A percentile compares a stretch with the other conserved stretches of the same genome.
phyloP scores from a whole-genome alignment of 2,113 vertebrate genomes.

The Sinocyclocheilus rhinocerous region DNA sequence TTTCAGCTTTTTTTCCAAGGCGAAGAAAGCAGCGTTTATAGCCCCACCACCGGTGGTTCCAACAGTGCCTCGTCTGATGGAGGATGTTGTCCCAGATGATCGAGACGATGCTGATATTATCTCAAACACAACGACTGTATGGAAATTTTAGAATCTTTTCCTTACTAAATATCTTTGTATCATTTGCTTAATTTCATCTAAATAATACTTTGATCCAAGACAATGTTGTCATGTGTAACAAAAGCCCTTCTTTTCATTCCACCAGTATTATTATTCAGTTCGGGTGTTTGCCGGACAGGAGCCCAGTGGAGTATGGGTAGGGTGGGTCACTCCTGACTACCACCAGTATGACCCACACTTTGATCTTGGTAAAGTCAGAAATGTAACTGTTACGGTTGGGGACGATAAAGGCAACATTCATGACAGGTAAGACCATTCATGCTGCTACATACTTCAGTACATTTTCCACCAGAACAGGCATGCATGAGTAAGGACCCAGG shows the following conservation, averaged over 20 bases:
- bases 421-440: conserved; percentile 78
- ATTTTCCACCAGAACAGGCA: background rate
- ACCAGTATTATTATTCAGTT: conserved; percentile 89
- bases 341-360: conserved; percentile 88
- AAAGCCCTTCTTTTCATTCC: background rate
- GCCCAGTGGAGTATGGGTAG: conserved; percentile 81
- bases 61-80: conserved; percentile 82
- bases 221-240: background rate
- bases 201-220: background rate
- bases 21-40: conserved; percentile 87
- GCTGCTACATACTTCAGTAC: background rate
- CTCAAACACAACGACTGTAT: conserved; percentile 89
- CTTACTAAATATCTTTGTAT: background rate
- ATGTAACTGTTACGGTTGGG: conserved; percentile 87
- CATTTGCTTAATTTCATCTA: background rate
- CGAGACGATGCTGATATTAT: conserved; percentile 89
- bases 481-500: background rate
- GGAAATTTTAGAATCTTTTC: background rate
- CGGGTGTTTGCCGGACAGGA: conserved; percentile 82
- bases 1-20: conserved; percentile 89
- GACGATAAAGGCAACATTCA: conserved; percentile 91
- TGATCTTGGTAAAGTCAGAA: conserved; percentile 87
- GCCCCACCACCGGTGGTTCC: conserved; percentile 81
- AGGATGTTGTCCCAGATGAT: conserved; percentile 88
- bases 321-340: conserved; percentile 93